Evolutionary conservation across 2,113 vertebrate species (phyloP).

Genomic region (Myiozetetes cayanensis): DNA sequence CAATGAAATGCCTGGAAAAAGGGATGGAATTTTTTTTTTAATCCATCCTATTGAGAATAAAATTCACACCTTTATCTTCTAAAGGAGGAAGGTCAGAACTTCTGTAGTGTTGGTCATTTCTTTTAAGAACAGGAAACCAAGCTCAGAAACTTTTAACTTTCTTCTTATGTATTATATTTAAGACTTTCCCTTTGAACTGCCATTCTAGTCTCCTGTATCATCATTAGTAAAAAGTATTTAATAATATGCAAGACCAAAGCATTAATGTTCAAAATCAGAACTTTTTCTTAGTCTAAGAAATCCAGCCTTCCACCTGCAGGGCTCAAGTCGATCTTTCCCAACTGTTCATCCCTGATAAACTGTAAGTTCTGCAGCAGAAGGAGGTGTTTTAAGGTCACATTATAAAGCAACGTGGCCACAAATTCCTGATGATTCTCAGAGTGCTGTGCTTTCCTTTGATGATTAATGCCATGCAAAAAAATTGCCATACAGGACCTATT

Average conservation of each 20-base stretch:
- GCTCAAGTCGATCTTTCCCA: not conserved
- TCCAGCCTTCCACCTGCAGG: not conserved
- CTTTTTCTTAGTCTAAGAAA: not conserved
- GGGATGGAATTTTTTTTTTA: not conserved
- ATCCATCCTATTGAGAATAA: not conserved
- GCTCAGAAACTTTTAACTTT: not conserved
- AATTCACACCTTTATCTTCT: not conserved
- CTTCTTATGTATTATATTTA: not conserved
- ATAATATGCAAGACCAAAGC: not conserved
- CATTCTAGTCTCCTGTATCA: not conserved
- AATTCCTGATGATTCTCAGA: conserved; percentile 8
- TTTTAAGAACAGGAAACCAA: not conserved
- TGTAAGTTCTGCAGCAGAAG: not conserved
- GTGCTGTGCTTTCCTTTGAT: conserved; percentile 3
- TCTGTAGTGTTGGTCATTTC: not conserved
- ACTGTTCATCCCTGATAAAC: not conserved
- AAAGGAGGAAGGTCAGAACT: not conserved
- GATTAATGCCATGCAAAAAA: not conserved
- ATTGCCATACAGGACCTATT: not conserved
- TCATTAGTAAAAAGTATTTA: not conserved
- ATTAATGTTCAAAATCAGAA: conserved; percentile 2
- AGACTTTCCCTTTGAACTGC: not conserved
- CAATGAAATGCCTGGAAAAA: not conserved
- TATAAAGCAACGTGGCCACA: not conserved
- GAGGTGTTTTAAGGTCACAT: not conserved